A percentile compares a stretch with the other conserved stretches of the same genome.
phyloP scores from a whole-genome alignment of 2,797 vertebrate species.

The Miichthys miiuy region DNA sequence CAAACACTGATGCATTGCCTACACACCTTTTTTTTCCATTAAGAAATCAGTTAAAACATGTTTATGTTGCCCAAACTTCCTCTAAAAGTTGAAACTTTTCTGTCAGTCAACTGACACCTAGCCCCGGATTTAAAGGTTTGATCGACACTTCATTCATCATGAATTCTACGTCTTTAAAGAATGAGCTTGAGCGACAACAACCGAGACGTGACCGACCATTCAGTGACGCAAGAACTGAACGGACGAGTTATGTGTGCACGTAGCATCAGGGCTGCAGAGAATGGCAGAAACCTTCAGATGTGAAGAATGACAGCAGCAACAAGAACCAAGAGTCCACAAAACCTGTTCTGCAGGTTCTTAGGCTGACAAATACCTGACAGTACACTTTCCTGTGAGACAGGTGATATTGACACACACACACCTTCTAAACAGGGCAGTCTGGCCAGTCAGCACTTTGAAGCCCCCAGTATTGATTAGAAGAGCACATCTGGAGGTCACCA shows the following conservation, averaged over 20 bases:
- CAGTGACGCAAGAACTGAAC: constrained; percentile 38
- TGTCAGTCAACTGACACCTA: not conserved
- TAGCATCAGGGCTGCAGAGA: constrained; percentile 41
- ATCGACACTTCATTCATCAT: not conserved
- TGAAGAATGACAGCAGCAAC: constrained; percentile 41
- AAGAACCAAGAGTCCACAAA: constrained; percentile 66
- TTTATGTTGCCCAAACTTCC: not conserved
- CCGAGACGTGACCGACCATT: constrained; percentile 17
- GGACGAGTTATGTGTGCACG: constrained; percentile 29
- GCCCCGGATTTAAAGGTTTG: not conserved
- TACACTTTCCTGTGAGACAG: constrained; percentile 70
- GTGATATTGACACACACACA: constrained; percentile 66
- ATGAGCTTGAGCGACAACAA: constrained; percentile 1
- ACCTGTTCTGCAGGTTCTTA: constrained; percentile 77
- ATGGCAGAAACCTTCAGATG: constrained; percentile 28
- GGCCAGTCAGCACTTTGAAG: constrained; percentile 79
- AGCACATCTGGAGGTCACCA: constrained; percentile 73
- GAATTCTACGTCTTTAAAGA: not conserved
- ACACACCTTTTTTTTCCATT: not conserved
- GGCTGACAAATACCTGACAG: constrained; percentile 68
- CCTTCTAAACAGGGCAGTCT: constrained; percentile 54
- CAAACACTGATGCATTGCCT: not conserved
- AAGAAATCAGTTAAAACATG: not conserved
- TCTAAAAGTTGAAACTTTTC: not conserved
- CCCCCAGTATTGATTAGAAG: constrained; percentile 76